These are phyloP conservation scores for Benthosema pterotum DNA, from an alignment of 2,797 vertebrate genomes.

Conservation along the genomic window DNA sequence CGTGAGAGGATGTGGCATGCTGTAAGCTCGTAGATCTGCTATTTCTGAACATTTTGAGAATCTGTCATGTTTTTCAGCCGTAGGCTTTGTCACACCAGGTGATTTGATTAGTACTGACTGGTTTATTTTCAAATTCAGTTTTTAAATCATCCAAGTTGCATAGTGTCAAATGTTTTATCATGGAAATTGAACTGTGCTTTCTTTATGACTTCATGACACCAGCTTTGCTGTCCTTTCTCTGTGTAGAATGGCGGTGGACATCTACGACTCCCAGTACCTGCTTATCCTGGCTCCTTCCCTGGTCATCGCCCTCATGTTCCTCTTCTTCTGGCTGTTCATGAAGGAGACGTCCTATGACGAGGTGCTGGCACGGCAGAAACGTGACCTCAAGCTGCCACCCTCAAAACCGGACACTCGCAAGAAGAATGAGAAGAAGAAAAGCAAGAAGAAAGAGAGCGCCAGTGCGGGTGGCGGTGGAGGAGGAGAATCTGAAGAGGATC, in stretches of 20 bases:
- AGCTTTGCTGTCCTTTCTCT: conserved; percentile 26
- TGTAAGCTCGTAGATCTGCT: no score
- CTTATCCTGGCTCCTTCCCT: conserved; percentile 93
- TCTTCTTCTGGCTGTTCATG: conserved; percentile 99
- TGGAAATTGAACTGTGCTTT: neutral
- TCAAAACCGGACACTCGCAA: conserved; percentile 88
- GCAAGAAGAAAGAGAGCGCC: conserved; percentile 92
- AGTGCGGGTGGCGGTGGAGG: conserved; percentile 84
- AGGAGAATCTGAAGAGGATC: conserved; percentile 92
- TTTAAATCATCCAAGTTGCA: neutral
- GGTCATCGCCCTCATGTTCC: conserved; percentile 94
- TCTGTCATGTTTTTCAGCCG: no score
- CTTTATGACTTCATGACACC: neutral
- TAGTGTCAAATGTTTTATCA: neutral
- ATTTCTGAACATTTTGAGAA: no score
- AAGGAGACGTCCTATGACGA: conserved; percentile 98
- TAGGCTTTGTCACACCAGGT: no score
- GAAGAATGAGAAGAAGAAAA: conserved; percentile 96
- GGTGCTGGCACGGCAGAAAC: conserved; percentile 93
- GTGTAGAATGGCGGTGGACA: conserved; percentile 90
- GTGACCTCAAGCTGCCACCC: conserved; percentile 87
- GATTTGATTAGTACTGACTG: no score
- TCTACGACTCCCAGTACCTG: conserved; percentile 96
- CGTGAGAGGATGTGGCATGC: no score
- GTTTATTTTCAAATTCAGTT: no score